A percentile compares a stretch with the other conserved stretches of the same genome.
These are phyloP conservation scores for Geococcyx californianus DNA, from an alignment of 2,113 vertebrate genomes.

Conservation along the genomic window DNA sequence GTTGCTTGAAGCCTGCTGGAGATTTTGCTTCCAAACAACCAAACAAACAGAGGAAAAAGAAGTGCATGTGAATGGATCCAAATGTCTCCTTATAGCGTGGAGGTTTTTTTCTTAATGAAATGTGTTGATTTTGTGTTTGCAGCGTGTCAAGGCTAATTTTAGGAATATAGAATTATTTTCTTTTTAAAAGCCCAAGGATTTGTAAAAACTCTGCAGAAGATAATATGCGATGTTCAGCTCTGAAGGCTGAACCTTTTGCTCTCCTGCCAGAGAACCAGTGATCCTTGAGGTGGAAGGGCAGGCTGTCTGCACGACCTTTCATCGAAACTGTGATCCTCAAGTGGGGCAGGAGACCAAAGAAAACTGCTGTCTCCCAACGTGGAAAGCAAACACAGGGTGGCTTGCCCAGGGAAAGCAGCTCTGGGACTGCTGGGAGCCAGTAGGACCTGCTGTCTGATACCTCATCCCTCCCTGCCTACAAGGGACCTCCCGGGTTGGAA, in stretches of 20 bases:
- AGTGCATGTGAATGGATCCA: background rate
- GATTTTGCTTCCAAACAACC: conserved; percentile 25
- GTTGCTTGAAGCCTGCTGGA: background rate
- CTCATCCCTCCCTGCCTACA: background rate
- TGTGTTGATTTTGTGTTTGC: background rate
- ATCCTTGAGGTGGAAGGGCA: background rate
- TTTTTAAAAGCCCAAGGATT: fast-evolving
- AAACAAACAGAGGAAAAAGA: conserved; percentile 33
- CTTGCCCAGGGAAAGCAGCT: background rate
- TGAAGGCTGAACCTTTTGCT: background rate
- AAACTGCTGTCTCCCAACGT: background rate
- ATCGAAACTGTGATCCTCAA: fast-evolving
- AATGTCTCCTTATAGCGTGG: background rate
- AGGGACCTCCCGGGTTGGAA: background rate
- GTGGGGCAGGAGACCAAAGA: background rate
- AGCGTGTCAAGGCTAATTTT: background rate
- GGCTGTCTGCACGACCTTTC: background rate
- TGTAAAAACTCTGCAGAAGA: background rate
- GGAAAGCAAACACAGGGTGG: background rate
- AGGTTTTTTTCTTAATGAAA: background rate
- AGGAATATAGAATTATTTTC: background rate
- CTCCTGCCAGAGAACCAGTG: background rate
- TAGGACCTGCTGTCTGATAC: background rate
- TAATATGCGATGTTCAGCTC: background rate
- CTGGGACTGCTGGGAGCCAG: fast-evolving